These are phyloP conservation scores for Poeciliopsis infans DNA, from an alignment of 2,797 vertebrate species.

Conservation along the genomic window DNA sequence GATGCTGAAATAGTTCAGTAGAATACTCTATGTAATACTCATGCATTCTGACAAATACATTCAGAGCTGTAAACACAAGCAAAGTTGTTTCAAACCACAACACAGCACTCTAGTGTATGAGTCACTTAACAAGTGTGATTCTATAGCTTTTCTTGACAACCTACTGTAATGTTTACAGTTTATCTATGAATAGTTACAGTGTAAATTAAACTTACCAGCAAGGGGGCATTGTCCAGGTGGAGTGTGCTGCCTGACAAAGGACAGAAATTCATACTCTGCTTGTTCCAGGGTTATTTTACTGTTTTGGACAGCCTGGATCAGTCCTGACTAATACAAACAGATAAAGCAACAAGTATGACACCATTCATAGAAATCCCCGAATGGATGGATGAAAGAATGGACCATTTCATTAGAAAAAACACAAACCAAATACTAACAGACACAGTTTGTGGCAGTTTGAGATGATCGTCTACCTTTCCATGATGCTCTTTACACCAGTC, in stretches of 20 bases:
- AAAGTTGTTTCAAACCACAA: background rate
- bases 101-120: background rate
- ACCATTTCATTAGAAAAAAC: background rate
- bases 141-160: background rate
- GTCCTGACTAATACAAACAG: constrained; percentile 87
- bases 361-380: background rate
- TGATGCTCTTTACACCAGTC: constrained; percentile 98
- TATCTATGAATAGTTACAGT: background rate
- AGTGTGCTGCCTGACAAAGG: constrained; percentile 92
- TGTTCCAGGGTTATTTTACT: constrained; percentile 89
- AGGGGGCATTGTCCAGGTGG: constrained; percentile 94
- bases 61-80: background rate
- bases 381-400: background rate
- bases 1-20: background rate
- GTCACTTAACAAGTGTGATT: background rate
- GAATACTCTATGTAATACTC: background rate
- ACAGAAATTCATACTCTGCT: constrained; percentile 95
- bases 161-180: background rate
- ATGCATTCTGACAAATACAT: background rate
- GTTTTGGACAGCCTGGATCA: constrained; percentile 92
- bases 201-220: constrained; percentile 82
- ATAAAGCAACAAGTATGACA: background rate
- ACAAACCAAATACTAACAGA: background rate
- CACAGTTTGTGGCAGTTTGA: background rate
- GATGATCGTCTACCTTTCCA: constrained; percentile 84